Conservation (phyloP, 2,888 invertebrate genomes). For the Leptinotarsa tumamoca region DNA sequence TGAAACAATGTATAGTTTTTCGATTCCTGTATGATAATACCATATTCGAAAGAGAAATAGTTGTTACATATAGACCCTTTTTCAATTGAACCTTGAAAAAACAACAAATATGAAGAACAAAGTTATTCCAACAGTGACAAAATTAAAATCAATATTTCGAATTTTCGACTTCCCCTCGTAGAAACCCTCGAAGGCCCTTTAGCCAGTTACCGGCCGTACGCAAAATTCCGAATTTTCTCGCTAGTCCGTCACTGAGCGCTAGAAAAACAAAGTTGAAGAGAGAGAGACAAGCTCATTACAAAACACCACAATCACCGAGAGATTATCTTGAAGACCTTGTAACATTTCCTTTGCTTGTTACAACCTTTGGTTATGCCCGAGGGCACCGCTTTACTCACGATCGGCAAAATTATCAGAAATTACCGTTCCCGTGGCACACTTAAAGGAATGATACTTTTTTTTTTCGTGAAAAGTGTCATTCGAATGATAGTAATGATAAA, state of each 20-base stretch:
- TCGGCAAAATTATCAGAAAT: constrained; percentile 54
- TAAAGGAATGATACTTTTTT: constrained; percentile 13
- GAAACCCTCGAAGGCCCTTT: background rate
- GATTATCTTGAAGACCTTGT: constrained; percentile 68
- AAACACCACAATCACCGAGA: constrained; percentile 66
- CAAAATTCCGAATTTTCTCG: constrained; percentile 1
- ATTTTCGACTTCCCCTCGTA: background rate
- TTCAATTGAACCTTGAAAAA: background rate
- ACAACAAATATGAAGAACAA: too few relatives aligned
- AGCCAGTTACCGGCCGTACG: background rate
- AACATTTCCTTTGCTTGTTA: constrained; percentile 59
- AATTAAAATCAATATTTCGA: background rate
- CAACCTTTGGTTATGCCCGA: constrained; percentile 63
- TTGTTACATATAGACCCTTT: background rate
- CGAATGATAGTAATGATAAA: background rate
- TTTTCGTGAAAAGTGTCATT: constrained; percentile 10
- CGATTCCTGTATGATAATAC: too few relatives aligned
- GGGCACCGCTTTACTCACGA: constrained; percentile 58
- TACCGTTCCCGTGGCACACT: constrained; percentile 23
- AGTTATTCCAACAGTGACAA: too few relatives aligned
- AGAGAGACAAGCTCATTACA: constrained; percentile 54
- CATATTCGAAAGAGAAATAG: too few relatives aligned
- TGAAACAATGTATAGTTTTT: too few relatives aligned
- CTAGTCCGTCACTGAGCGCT: constrained; percentile 16
- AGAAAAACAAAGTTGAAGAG: constrained; percentile 25